Conservation (phyloP, 2,797 vertebrate species). For the Orientallactaga sibirica region DNA sequence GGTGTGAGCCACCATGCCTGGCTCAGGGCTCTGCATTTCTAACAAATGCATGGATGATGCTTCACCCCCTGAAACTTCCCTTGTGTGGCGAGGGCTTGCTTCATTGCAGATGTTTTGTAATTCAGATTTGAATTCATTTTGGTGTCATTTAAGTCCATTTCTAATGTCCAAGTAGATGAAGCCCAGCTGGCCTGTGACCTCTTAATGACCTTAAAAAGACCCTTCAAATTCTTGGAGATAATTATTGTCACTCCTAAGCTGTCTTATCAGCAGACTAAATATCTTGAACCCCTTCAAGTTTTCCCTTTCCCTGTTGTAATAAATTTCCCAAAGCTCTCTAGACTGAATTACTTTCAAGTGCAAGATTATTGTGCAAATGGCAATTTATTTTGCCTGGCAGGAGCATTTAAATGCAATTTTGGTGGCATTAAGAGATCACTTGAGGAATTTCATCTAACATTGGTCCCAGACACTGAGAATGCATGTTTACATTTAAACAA, state of each 20-base stretch:
- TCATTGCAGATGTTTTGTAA: rapidly evolving
- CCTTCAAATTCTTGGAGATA: constrained; percentile 58
- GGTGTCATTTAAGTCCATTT: not conserved
- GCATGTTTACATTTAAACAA: constrained; percentile 67
- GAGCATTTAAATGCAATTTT: constrained; percentile 68
- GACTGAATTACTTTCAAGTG: constrained; percentile 80
- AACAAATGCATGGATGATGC: not conserved
- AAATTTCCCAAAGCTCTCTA: constrained; percentile 65
- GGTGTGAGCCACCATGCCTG: too few relatives aligned
- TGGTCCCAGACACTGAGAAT: constrained; percentile 60
- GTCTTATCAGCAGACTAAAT: constrained; percentile 67
- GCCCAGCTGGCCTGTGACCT: constrained; percentile 16
- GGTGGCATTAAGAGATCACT: constrained; percentile 76
- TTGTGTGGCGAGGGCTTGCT: rapidly evolving
- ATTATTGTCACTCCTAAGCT: constrained; percentile 34
- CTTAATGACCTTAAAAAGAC: constrained; percentile 51
- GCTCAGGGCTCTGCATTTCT: not conserved
- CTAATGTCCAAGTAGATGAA: not conserved
- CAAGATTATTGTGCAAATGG: constrained; percentile 71
- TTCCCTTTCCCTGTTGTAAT: constrained; percentile 36
- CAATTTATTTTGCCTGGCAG: constrained; percentile 79
- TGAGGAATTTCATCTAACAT: constrained; percentile 59
- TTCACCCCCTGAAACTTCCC: not conserved
- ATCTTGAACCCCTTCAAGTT: constrained; percentile 27
- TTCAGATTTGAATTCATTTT: not conserved